Base-by-base conservation (phyloP, 2,797 vertebrate genomes). In the Lemur catta region DNA sequence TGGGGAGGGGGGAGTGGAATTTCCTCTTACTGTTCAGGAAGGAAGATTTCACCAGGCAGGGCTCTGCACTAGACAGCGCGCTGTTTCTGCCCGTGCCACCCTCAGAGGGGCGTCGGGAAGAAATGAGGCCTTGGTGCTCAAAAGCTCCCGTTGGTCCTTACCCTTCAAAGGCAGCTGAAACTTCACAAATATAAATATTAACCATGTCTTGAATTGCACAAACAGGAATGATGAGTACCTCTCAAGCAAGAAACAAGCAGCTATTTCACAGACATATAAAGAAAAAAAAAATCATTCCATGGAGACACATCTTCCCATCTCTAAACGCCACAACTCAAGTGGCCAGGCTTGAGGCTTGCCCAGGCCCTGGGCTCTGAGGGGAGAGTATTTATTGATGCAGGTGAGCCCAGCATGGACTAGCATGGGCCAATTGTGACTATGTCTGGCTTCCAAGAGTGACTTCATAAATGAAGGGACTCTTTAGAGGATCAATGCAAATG, bases 21-120 rank as follows among this genome's bases (percentile, higher is more conserved):
- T 92, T 92, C 90, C 92, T 96, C 65, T 57, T 76, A 43, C 84
- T 84, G 50, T 48, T 76, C 78, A 91, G 81, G 82, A 93, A 79
- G 12, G 13, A n/a, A 43, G 48, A 38, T 71, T 90, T 94, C 57
- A 17, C 10, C 67, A 71, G 63, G 30, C 63, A 48, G 57, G 11
- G 89, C 80, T 84, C 57, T 11, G 0, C 15, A 43, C 7, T 71
- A 69, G 52, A 87, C 69, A 71, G n/a, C 28, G 33, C 9, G n/a
- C n/a, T 35, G 7, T 35, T 35, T 85, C 43, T 81, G 65, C 43
- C n/a, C 33, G 26, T 9, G 9, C 61, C 46, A 6, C 30, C 55
- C 55, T n/a, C 82, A 74, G 57, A 52, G 35, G 35, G 14, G 14
- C 41, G 33, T 50, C 38, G 13, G 30, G 55, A 14, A 74, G 46